Base-by-base conservation (phyloP, 2,797 vertebrate genomes). In the Myotis pilosus region DNA sequence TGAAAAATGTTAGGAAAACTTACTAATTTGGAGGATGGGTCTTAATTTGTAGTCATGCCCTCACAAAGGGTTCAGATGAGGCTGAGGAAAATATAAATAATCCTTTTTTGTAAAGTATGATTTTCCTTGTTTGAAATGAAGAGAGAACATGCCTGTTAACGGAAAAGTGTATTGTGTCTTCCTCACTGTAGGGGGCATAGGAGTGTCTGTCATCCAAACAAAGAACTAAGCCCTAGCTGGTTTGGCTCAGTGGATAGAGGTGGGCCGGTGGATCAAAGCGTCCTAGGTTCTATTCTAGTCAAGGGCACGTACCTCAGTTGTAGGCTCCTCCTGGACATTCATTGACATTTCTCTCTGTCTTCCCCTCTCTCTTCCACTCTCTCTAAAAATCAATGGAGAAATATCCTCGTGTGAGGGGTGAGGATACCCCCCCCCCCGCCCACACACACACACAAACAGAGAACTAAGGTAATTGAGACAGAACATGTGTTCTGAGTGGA, bases 1-100 rank as follows among this genome's bases (percentile, higher is more conserved):
- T 76, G 60, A 33, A 66, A 57, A 81, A 44, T 85, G 62, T 66
- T 69, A 66, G 80, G 28, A 79, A 85, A 91, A 78, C 68, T 87
- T 3, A 16, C 4, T 76, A 9, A 28, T 68, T 86, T 49, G 20
- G 87, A 74, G 85, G 81, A 66, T 64, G 30, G 9, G 33, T 79
- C 38, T 49, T 33, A 72, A 60, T 71, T 72, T 95, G 53, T 85
- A 23, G 80, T 92, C 11, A 41, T 15, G 8, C 10, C 33, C 6
- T 79, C 36, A 55, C 8, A 55, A 66, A 89, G 78, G 13, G 44
- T 93, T 86, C 53, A 30, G 44, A 47, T 49, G 68, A 87, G 8
- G n/a, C 62, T 41, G 60, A 86, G 57, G 55, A 79, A 86, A 25
- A 15, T 12, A 16, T 25, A 51, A 47, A 75, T 25, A 33, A 25